These are phyloP conservation scores for Notiomystis cincta DNA, from an alignment of 2,113 vertebrate genomes.

Conservation along the genomic window DNA sequence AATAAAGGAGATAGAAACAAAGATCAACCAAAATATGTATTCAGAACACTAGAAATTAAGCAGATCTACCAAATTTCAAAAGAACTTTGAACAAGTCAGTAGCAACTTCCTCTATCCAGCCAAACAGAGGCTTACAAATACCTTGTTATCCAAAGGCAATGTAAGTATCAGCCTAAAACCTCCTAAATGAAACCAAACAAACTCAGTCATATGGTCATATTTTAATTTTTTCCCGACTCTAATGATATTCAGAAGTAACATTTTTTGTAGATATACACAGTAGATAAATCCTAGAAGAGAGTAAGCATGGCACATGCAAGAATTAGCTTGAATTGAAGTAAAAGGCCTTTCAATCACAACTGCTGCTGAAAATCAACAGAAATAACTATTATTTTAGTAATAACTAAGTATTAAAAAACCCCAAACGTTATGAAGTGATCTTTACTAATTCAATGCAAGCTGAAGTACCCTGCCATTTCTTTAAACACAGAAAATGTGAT, in stretches of 20 bases:
- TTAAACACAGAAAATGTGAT: not conserved
- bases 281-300: not conserved
- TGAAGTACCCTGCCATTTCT: not conserved
- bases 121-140: not conserved
- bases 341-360: not conserved
- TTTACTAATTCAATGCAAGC: not conserved
- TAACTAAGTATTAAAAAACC: rapidly evolving
- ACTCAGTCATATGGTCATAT: not conserved
- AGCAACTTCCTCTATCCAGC: not conserved
- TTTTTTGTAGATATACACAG: not conserved
- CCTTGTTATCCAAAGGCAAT: not conserved
- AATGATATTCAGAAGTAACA: not conserved
- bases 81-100: not conserved
- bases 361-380: not conserved
- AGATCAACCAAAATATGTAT: not conserved
- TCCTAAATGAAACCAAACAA: not conserved
- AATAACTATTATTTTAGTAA: too few relatives aligned
- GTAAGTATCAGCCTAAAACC: not conserved
- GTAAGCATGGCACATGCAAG: not conserved
- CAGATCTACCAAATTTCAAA: not conserved
- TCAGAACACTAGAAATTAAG: not conserved
- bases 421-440: not conserved
- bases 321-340: not conserved
- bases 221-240: not conserved
- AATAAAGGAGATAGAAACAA: not conserved